These are phyloP conservation scores for Meteorus sp. DNA, from an alignment of 1,140 invertebrate genomes.

Conservation along the genomic window DNA sequence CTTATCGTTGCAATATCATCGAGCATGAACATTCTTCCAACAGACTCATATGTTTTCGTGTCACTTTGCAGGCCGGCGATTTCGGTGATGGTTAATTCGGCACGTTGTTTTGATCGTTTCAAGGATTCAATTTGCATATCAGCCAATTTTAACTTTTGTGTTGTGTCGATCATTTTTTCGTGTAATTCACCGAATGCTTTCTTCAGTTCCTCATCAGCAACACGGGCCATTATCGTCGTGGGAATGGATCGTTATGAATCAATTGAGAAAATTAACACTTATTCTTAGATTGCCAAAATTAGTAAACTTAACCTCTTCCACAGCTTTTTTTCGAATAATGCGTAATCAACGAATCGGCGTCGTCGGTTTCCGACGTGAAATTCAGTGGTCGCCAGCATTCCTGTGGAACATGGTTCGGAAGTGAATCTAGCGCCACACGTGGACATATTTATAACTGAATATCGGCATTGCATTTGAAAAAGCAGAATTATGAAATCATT, in stretches of 20 bases:
- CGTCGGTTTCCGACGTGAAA: too few species aligned
- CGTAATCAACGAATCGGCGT: too few species aligned
- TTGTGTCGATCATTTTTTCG: conserved; percentile 79
- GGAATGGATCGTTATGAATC: background rate
- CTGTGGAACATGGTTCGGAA: too few species aligned
- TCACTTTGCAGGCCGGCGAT: conserved; percentile 61
- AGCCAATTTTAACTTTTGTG: conserved; percentile 76
- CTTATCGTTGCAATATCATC: conserved; percentile 69
- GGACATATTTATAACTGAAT: too few species aligned
- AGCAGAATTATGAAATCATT: too few species aligned
- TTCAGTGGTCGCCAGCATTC: too few species aligned
- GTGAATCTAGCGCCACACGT: too few species aligned
- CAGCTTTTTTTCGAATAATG: background rate
- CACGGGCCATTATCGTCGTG: conserved; percentile 49
- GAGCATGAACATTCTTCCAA: conserved; percentile 83
- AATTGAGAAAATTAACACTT: background rate
- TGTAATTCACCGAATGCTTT: conserved; percentile 84
- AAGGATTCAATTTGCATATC: conserved; percentile 78
- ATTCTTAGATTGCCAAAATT: background rate
- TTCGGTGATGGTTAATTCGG: conserved; percentile 70
- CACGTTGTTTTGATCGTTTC: conserved; percentile 69
- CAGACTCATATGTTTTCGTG: conserved; percentile 75
- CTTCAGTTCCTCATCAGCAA: conserved; percentile 61
- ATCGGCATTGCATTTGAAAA: too few species aligned
- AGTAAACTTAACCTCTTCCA: background rate